These are phyloP conservation scores for Phalacrocorax carbo DNA, from an alignment of 2,113 vertebrate genomes.

Conservation along the genomic window DNA sequence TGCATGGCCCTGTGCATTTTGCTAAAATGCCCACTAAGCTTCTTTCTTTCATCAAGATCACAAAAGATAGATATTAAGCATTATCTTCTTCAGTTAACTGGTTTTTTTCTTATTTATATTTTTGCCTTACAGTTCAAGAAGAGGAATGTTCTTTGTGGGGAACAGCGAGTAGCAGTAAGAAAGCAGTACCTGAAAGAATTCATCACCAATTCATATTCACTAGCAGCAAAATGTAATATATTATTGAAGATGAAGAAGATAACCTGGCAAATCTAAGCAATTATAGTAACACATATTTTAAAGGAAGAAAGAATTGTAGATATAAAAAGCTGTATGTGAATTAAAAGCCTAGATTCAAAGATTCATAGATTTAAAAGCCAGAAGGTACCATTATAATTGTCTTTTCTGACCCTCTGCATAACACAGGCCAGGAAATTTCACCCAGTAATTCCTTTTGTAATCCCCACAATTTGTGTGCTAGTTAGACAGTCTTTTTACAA, in stretches of 20 bases:
- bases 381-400: not conserved
- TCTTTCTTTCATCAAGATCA: not conserved
- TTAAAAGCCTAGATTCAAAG: not conserved
- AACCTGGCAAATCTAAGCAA: not conserved
- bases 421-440: not conserved
- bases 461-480: not conserved
- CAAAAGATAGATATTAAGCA: not conserved
- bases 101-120: not conserved
- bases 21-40: not conserved
- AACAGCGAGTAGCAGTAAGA: not conserved
- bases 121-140: not conserved
- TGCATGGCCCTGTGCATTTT: not conserved
- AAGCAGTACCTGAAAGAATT: not conserved
- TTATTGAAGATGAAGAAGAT: not conserved
- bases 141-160: not conserved
- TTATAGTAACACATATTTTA: not conserved
- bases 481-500: not conserved
- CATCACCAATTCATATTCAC: not conserved
- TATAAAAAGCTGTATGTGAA: not conserved
- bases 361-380: not conserved
- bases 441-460: not conserved
- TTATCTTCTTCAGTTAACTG: not conserved
- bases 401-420: fast-evolving
- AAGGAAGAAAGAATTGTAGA: not conserved
- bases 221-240: not conserved